Percentiles rank a stretch among this genome's conserved stretches.
These are phyloP conservation scores for Forbesichthys agassizii DNA, from an alignment of 2,113 vertebrate species.

Conservation along the genomic window DNA sequence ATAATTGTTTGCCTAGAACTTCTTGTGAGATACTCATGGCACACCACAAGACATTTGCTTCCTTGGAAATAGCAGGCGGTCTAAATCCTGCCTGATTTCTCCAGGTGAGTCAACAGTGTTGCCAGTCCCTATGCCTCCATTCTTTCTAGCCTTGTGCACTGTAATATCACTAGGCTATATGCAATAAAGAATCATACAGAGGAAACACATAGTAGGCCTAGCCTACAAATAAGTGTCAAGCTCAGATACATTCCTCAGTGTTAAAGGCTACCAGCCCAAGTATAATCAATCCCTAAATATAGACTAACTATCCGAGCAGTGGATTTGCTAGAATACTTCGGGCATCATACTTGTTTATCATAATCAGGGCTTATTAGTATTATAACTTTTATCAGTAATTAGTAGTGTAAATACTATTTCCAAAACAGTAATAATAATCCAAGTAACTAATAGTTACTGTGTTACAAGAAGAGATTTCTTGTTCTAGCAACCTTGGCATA, in stretches of 20 bases:
- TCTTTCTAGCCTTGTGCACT: constrained; percentile 44
- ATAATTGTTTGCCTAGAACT: constrained; percentile 46
- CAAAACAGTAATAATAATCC: too few relatives aligned
- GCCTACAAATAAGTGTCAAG: constrained; percentile 29
- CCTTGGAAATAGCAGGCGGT: constrained; percentile 68
- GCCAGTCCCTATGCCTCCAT: constrained; percentile 57
- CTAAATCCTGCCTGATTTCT: constrained; percentile 66
- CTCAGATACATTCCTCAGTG: constrained; percentile 33
- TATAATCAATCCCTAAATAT: too few relatives aligned
- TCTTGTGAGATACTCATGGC: constrained; percentile 20
- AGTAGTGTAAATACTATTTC: too few relatives aligned
- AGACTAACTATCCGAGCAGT: too few relatives aligned
- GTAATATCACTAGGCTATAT: constrained; percentile 32
- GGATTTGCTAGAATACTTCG: too few relatives aligned
- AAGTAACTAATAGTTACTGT: too few relatives aligned
- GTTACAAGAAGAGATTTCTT: too few relatives aligned
- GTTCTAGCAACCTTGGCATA: too few relatives aligned
- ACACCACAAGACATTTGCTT: constrained; percentile 54
- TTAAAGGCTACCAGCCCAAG: neutral
- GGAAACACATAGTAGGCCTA: neutral
- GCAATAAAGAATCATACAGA: constrained; percentile 34
- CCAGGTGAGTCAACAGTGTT: constrained; percentile 69
- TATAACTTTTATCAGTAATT: too few relatives aligned
- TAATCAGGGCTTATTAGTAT: too few relatives aligned
- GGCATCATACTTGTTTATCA: too few relatives aligned